Evolutionary conservation across 2,888 invertebrate genomes (phyloP).

Genomic region (Meganola albula): DNA sequence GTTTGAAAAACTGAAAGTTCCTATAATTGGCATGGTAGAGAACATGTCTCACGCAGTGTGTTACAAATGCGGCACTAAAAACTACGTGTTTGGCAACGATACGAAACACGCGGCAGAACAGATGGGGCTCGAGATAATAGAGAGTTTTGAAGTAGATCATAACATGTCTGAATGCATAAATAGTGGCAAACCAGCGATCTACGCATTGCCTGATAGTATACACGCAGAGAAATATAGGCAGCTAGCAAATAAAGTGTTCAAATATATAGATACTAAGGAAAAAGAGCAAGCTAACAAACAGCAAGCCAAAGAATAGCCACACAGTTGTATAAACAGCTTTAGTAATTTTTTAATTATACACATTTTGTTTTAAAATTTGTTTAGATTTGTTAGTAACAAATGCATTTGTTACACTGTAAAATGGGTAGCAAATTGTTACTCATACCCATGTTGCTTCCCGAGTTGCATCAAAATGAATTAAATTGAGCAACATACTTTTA

Average conservation of each 20-base stretch:
- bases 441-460: no score
- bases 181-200: conserved; percentile 85
- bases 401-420: no score
- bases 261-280: conserved; percentile 59
- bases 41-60: conserved; percentile 93
- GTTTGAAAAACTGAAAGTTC: conserved; percentile 89
- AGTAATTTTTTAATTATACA: no score
- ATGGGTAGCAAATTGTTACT: no score
- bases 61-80: conserved; percentile 84
- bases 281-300: conserved; percentile 42
- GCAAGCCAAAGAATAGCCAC: no score
- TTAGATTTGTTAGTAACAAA: no score
- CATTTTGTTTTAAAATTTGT: no score
- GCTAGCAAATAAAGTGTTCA: conserved; percentile 65
- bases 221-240: conserved; percentile 68
- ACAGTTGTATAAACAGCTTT: no score
- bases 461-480: no score
- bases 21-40: conserved; percentile 91
- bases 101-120: conserved; percentile 79
- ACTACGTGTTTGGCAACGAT: conserved; percentile 85
- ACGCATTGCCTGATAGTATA: conserved; percentile 79
- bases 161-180: conserved; percentile 83
- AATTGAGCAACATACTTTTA: no score
- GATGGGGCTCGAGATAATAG: conserved; percentile 81
- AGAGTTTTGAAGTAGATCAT: conserved; percentile 85